Percentiles rank a stretch among this genome's conserved stretches.
phyloP scores from a whole-genome alignment of 1,140 invertebrate species.

The Geopemphigus sp. region DNA sequence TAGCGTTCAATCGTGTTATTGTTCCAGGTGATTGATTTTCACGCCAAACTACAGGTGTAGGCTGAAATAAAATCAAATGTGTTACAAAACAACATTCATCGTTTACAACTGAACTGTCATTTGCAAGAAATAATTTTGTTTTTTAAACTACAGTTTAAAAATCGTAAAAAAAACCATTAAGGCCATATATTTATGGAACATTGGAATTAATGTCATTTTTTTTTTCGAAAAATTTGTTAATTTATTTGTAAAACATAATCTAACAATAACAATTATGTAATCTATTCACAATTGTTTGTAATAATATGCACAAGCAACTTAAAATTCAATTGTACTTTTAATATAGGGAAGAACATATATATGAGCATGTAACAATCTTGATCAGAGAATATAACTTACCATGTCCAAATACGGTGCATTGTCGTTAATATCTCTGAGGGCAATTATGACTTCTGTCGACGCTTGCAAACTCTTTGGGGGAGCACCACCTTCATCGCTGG shows the following conservation, averaged over 20 bases:
- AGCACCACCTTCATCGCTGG: slow-evolving; percentile 74
- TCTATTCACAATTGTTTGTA: background rate
- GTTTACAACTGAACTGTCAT: background rate
- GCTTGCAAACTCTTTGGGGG: slow-evolving; percentile 60
- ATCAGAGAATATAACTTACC: slow-evolving; percentile 57
- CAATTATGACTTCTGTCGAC: slow-evolving; percentile 71
- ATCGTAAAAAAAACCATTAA: background rate
- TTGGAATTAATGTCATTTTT: background rate
- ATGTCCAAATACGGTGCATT: slow-evolving; percentile 83
- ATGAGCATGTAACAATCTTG: too few relatives aligned
- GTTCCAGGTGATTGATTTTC: slow-evolving; percentile 71
- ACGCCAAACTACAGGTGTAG: slow-evolving; percentile 74
- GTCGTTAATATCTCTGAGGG: slow-evolving; percentile 82
- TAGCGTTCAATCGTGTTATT: slow-evolving; percentile 70
- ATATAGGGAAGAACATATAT: too few relatives aligned
- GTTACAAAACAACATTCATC: background rate
- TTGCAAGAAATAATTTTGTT: background rate
- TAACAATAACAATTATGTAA: background rate
- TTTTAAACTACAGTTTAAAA: background rate
- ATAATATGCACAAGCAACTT: too few relatives aligned
- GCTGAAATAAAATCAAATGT: slow-evolving; percentile 55
- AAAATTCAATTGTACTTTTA: too few relatives aligned
- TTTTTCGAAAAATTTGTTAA: background rate
- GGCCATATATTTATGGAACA: background rate
- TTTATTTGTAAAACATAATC: background rate